phyloP scores from a whole-genome alignment of 2,888 invertebrate genomes.

The Luperina nickerlii region DNA sequence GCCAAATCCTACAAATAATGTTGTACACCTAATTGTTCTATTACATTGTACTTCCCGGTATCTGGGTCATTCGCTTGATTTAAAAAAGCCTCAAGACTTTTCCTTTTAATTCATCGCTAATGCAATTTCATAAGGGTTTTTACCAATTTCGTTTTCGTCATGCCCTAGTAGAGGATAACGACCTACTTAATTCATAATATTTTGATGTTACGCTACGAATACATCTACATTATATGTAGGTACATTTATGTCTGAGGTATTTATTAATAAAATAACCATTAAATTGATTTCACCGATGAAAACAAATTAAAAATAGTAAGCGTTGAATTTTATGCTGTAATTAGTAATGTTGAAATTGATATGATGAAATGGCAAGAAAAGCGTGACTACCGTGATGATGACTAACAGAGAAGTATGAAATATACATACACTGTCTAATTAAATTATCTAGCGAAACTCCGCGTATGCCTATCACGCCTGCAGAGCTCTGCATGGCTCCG shows the following conservation, averaged over 20 bases:
- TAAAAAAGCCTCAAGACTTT: slow-evolving; percentile 3
- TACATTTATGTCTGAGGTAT: no score
- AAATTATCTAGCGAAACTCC: no score
- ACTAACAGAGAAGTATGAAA: no score
- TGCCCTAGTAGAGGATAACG: background rate
- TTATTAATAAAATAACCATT: no score
- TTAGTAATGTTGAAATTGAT: no score
- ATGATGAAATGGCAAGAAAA: no score
- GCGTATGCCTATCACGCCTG: no score
- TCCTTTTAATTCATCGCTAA: slow-evolving; percentile 6
- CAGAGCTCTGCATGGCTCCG: no score
- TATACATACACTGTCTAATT: no score
- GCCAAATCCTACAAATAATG: background rate
- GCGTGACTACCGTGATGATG: no score
- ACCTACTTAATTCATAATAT: background rate
- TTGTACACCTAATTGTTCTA: background rate
- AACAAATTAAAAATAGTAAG: background rate
- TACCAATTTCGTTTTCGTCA: background rate
- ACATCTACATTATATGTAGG: background rate
- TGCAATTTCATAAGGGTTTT: slow-evolving; percentile 14
- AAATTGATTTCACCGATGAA: no score
- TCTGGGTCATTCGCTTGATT: slow-evolving; percentile 18
- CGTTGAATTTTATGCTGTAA: no score
- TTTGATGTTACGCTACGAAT: background rate
- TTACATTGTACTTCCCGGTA: background rate